Evolutionary conservation across 2,113 vertebrate species (phyloP), one percentile per base, ranked within the genome.

Genomic region (Eublepharis macularius): DNA sequence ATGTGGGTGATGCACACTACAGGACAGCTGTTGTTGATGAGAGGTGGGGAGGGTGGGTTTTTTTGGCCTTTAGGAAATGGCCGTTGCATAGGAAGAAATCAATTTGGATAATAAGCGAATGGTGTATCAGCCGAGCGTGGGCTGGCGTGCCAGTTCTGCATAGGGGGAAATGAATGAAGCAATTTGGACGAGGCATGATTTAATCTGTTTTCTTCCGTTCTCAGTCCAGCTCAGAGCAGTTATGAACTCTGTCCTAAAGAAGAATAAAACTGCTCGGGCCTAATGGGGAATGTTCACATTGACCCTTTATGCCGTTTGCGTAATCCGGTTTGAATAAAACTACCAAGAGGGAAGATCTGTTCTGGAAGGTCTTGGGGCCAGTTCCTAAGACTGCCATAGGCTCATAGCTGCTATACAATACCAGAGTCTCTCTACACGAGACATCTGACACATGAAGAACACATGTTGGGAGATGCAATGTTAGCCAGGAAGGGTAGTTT

Each of bases 41-140:
- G 88, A 78, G 47, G 36, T 74, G 90, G 77, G 87, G 26, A 2
- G 86, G 77, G n/a, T n/a, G n/a, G n/a, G n/a, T n/a, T 84, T 6
- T 90, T 84, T 88, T 82, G 69, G 72, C 84, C 75, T 0, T 0
- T 85, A 36, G 81, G 82, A 91, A 92, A 84, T 49, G 8, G 21
- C 69, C 85, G 12, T 26, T 70, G 57, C 76, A 80, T 86, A 90
- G 88, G 73, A 26, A 76, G 72, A 81, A 83, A 84, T 43, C n/a
- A 76, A 3, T 0, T 73, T 0, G 32, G 60, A n/a, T 84, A 80
- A n/a, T 51, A 54, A 79, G 60, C 26, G 69, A 72, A 80, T 47
- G 57, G 19, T 41, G 9, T 39, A 73, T 47, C 10, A 4, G 43
- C 39, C 1, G 21, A 24, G 54, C 11, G 54, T 49, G 65, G n/a